Base-by-base conservation (phyloP, 2,888 invertebrate species). In the Prosapia bicincta region DNA sequence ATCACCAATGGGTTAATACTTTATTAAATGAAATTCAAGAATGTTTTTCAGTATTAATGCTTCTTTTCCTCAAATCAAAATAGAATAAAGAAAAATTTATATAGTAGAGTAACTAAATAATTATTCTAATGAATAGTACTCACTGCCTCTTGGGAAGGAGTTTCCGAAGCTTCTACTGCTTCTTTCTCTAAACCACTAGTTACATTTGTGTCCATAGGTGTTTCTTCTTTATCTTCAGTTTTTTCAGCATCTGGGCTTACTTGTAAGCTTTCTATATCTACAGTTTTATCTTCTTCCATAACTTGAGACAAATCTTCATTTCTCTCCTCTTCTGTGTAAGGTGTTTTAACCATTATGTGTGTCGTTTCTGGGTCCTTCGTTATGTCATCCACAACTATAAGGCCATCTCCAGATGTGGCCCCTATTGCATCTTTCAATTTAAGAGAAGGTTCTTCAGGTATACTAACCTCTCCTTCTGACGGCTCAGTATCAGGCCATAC, bases 401-500 rank as follows among this genome's bases (percentile, higher is more conserved):
- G 65, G 67, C n/a, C 30, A 54, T 54, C 54, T 54, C 20, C 75
- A n/a, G 79, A 79, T 23, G 74, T 77, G 0, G 78, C 77, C 26
- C 73, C 77, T 66, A 77, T 71, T 10, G 76, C 76, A 9, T 20
- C 65, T 15, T 7, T 10, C 26, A 38, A 15, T 67, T 54, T 54
- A 54, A 20, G 54, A 20, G 20, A 3, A 20, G 10, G n/a, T 54
- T 54, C 54, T 6, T 54, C 20, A 6, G 54, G 3, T 2, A 10
- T 9, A 13, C 15, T 38, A 20, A 13, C 13, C 3, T n/a, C 2
- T 26, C 43, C 69, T 20, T 68, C 38, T 26, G 32, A n/a, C 20
- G 73, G 73, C 26, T 68, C 20, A 2, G 76, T 28, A 20, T 76
- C 76, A 1, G 77, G 78, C 79, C 78, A 79, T 26, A 79, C 79